Evolutionary conservation across 2,113 vertebrate species (phyloP).

Genomic region (Chelonoidis abingdonii): DNA sequence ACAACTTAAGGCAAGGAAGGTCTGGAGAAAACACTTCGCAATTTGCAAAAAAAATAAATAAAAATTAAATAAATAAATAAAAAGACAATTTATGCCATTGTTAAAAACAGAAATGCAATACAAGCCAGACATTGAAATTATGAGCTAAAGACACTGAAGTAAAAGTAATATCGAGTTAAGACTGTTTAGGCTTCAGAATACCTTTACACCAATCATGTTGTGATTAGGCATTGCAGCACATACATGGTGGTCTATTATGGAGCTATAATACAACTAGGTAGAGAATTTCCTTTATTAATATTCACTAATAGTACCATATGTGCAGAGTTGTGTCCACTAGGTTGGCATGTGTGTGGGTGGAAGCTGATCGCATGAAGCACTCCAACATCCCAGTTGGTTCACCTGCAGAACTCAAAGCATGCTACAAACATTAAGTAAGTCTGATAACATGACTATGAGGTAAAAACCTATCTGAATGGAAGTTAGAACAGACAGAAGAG

Average conservation of each 20-base stretch:
- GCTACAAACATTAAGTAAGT: not conserved
- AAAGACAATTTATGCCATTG: not conserved
- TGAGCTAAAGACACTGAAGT: not conserved
- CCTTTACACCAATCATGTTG: not conserved
- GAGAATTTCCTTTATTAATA: not conserved
- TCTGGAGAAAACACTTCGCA: not conserved
- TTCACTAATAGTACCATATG: not conserved
- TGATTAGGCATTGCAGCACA: not conserved
- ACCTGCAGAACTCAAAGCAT: not conserved
- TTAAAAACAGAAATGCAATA: not conserved
- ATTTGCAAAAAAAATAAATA: too few relatives aligned
- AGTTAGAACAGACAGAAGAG: not conserved
- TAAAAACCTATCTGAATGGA: not conserved
- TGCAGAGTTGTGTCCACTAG: not conserved
- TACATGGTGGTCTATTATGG: not conserved
- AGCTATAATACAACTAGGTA: not conserved
- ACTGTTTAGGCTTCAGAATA: not conserved
- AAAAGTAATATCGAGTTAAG: not conserved
- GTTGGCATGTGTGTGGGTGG: not conserved
- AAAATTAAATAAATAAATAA: too few relatives aligned
- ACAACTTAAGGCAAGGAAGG: not conserved
- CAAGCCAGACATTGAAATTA: not conserved
- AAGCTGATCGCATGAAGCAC: not conserved
- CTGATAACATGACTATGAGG: not conserved
- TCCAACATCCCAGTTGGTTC: not conserved